Evolutionary conservation across 2,888 invertebrate genomes (phyloP).

Genomic region (Netelia inedita): DNA sequence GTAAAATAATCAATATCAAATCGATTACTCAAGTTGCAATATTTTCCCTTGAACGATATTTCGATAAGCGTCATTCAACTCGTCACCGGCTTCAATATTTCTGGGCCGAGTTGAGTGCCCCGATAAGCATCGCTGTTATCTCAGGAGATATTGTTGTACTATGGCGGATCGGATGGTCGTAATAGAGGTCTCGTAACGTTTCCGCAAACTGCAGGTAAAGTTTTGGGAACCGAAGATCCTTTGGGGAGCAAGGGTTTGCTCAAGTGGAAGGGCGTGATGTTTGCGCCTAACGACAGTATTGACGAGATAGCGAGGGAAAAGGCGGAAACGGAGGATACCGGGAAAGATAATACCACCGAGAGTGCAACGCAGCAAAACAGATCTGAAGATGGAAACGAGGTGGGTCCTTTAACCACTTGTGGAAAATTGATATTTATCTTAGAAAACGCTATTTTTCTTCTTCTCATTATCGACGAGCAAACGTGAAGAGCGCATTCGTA

Average conservation of each 20-base stretch:
- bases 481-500: not conserved
- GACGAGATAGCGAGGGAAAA: slow-evolving; percentile 86
- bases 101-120: not conserved
- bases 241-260: slow-evolving; percentile 87
- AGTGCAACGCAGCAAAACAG: slow-evolving; percentile 50
- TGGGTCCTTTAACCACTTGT: slow-evolving; percentile 24
- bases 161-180: slow-evolving; percentile 17
- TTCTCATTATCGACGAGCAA: not conserved
- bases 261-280: slow-evolving; percentile 92
- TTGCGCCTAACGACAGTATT: slow-evolving; percentile 89
- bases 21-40: not conserved
- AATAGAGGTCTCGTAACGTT: slow-evolving; percentile 16
- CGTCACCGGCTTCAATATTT: not conserved
- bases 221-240: slow-evolving; percentile 83
- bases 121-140: slow-evolving; percentile 59
- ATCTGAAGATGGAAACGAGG: slow-evolving; percentile 61
- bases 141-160: slow-evolving; percentile 34
- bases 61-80: not conserved
- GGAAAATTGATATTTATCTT: not conserved
- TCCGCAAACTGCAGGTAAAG: slow-evolving; percentile 75
- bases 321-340: slow-evolving; percentile 82
- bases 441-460: not conserved
- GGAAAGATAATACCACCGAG: slow-evolving; percentile 83
- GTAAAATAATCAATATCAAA: not conserved
- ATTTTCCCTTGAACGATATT: not conserved